Evolutionary conservation across 2,113 vertebrate genomes (phyloP), one percentile per base, ranked within the genome.

Genomic region (Oophaga pumilio): DNA sequence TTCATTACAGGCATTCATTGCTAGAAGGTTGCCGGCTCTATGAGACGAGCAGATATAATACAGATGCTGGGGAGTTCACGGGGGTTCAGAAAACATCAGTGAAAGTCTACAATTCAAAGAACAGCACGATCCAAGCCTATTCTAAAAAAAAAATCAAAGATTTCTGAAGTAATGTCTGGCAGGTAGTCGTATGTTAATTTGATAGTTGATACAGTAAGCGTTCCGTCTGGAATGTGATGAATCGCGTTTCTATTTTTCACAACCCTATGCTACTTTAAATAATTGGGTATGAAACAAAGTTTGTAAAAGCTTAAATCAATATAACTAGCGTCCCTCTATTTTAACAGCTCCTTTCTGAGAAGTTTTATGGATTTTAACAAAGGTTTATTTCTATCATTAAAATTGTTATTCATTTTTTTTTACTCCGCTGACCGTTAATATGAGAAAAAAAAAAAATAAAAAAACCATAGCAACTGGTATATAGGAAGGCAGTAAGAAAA

Each of bases 301-400:
- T 85, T 62, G 74, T 85, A 85, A 85, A 85, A 43, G 49, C 73
- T 43, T 66, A 85, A 76, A 66, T 77, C 71, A 77, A 77, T 68
- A 77, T 62, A 66, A 85, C 33, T 52, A 50, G 84, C 57, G n/a
- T 53, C 2, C 59, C 73, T 62, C 57, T 50, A 64, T 52, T 77
- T 85, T 53, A 64, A 76, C 50, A 77, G 84, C 85, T 87, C 56
- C 43, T 80, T 60, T 49, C 71, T 62, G 49, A 73, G 18, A 81
- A 62, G 86, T 49, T 82, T 87, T 87, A 86, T 64, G 33, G 26
- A 33, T 74, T n/a, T 76, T 62, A 77, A 86, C 59, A 68, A 86
- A 79, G 60, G 74, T 82, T 87, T 82, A 82, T 87, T 66, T 74
- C 68, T 74, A 52, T 62, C 78, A 76, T 82, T 87, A 73, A 76